Base-by-base conservation (phyloP, 2,113 vertebrate species). In the Brienomyrus brachyistius region DNA sequence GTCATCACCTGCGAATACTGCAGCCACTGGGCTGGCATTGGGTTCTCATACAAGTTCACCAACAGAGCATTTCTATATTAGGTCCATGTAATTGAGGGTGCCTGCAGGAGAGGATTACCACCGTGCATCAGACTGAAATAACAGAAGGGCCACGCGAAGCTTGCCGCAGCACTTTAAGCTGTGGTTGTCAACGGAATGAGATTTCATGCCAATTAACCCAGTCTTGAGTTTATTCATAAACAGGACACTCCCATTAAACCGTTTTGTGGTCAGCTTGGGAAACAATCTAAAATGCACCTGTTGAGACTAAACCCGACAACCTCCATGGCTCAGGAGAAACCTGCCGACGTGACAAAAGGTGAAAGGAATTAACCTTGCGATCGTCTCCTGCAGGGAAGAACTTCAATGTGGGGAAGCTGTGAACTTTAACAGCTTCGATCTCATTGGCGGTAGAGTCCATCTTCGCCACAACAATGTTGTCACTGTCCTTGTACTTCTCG, bases 371-470 rank as follows among this genome's bases (percentile, higher is more conserved):
- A 92, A 99, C 98, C 93, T 96, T 97, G 91, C 77, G 96, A 9
- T 96, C 98, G 0, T 96, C 85, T 62, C 97, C 94, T 43, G 97
- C 97, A 0, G 98, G 98, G 95, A 99, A 99, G 95, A 98, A 99
- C 92, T 99, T 99, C 23, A 99, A 96, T 0, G 98, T 99, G 82
- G 98, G 98, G 93, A 99, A 99, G 94, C 98, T 99, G 95, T 99
- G 98, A 88, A 99, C 98, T 93, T 98, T 98, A 74, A 99, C 98
- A 0, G 95, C 48, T 85, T 99, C 98, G 2, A 99, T 97, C 95
- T 99, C 98, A 1, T 99, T 99, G 88, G 96, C 98, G 0, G 98
- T 99, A 0, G 98, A 97, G 92, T 99, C 98, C 98, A 99, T 99
- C 95, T 99, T 99, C 17, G 98, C 98, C 83, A 99, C 97, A 45